Evolutionary conservation across 2,113 vertebrate genomes (phyloP), one percentile per base, ranked within the genome.

Genomic region (Antechinus stuartii): DNA sequence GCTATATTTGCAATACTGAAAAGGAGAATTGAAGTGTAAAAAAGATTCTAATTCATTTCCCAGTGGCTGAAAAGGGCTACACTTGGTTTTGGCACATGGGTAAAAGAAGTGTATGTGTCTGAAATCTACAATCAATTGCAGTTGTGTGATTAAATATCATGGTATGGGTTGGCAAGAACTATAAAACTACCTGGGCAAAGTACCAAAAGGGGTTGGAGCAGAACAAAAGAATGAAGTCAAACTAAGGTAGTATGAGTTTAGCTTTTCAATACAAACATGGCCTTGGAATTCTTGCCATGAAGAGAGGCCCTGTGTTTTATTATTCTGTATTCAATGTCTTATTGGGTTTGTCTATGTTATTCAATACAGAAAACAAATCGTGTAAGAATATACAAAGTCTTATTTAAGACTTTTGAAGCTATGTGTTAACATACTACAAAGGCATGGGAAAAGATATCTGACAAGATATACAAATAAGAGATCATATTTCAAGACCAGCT

Each of bases 271-370:
- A 76, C 10, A 91, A 26, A 27, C 10, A 42, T 10, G 54, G 8
- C 84, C 76, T 94, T 93, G 90, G 94, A 97, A 55, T 47, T 25
- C 56, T 57, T 91, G 49, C 91, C 92, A 27, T 50, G 89, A 93
- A 61, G 35, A 90, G 93, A 61, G 42, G 91, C 89, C 93, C 35
- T 76, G 24, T 54, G 90, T 90, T 68, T 0, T 5, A 3, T 7
- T 76, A 89, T 12, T 55, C 56, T 42, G 47, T 47, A 94, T 57
- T 76, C 27, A 96, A 91, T 61, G 3, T 50, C 9, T 95, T 26
- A 54, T 14, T 35, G 22, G n/a, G 8, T 89, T 94, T 89, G 90
- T 84, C 92, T 84, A 10, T 61, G 19, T 23, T 93, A 23, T 0
- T 2, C 47, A 53, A 54, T 42, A 52, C 52, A 52, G 90, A 92